phyloP scores from a whole-genome alignment of 2,888 invertebrate genomes.

The Trisateles emortualis region DNA sequence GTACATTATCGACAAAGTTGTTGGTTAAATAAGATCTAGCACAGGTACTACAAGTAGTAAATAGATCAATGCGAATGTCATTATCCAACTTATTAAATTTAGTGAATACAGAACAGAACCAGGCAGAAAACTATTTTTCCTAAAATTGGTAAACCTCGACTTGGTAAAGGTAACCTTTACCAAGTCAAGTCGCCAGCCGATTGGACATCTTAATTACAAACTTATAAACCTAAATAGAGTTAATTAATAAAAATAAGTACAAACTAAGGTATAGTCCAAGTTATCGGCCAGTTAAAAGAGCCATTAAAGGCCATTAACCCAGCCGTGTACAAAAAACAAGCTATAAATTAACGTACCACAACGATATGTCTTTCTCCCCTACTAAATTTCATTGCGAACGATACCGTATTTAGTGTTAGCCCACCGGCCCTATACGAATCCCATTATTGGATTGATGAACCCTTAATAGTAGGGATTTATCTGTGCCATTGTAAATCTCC shows the following conservation, averaged over 20 bases:
- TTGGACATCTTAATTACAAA: too few species aligned
- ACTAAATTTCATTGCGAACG: slow-evolving; percentile 62
- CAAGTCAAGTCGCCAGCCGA: too few species aligned
- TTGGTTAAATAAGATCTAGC: too few species aligned
- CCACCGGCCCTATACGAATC: slow-evolving; percentile 46
- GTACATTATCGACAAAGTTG: too few species aligned
- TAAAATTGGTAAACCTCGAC: too few species aligned
- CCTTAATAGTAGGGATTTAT: slow-evolving; percentile 52
- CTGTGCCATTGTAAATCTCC: slow-evolving; percentile 37
- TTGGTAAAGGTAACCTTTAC: too few species aligned
- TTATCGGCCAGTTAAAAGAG: slow-evolving; percentile 74
- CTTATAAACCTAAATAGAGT: neutral
- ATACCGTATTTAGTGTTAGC: slow-evolving; percentile 53
- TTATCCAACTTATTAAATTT: too few species aligned
- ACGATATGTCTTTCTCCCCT: slow-evolving; percentile 73
- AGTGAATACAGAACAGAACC: too few species aligned
- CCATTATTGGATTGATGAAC: slow-evolving; percentile 52
- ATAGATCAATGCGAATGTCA: too few species aligned
- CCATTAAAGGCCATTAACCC: slow-evolving; percentile 81
- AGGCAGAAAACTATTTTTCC: too few species aligned
- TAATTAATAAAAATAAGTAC: slow-evolving; percentile 19
- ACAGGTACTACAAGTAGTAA: too few species aligned
- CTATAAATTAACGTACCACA: slow-evolving; percentile 77
- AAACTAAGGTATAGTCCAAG: slow-evolving; percentile 20
- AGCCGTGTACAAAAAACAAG: slow-evolving; percentile 79